Evolutionary conservation across 1,140 invertebrate species (phyloP), one percentile per base, ranked within the genome.

Genomic region (Calosoma granatense): DNA sequence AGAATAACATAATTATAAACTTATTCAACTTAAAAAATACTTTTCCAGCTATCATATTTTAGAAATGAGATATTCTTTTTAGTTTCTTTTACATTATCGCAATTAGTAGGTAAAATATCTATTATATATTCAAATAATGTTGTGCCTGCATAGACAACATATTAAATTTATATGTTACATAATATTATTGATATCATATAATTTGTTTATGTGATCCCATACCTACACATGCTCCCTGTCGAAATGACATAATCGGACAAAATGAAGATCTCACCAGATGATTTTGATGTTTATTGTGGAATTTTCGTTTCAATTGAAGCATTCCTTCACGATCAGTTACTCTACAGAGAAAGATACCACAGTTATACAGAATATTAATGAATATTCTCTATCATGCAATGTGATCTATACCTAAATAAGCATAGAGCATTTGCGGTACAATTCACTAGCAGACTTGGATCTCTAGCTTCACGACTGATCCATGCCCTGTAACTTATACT

Each of bases 201-300:
- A n/a, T n/a, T n/a, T n/a, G n/a, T n/a, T 36, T 9, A n/a, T 36
- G 26, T n/a, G n/a, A 36, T n/a, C 6, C 73, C 77, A 75, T 72
- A 83, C 81, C 81, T 59, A 89, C 81, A 75, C 86, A 89, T 39
- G 86, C 84, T 53, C 86, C 86, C 70, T 87, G 82, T 60, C 86
- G 76, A 69, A 88, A 88, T 57, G 87, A 88, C 85, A 88, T 85
- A 54, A 85, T 85, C 11, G 91, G 89, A 69, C 90, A 93, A 76
- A 94, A 94, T 11, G 87, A 84, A 43, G 88, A 91, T 53, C 80
- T 77, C 11, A 92, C 79, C 36, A 76, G 69, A 64, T 81, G 73
- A 59, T 74, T 73, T 55, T 74, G 76, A 68, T 89, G 86, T 57
- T 73, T 72, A 41, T 87, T 80, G 21, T 76, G 74, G 68, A 88